phyloP scores from a whole-genome alignment of 2,797 vertebrate genomes.

The Graptemys geographica region DNA sequence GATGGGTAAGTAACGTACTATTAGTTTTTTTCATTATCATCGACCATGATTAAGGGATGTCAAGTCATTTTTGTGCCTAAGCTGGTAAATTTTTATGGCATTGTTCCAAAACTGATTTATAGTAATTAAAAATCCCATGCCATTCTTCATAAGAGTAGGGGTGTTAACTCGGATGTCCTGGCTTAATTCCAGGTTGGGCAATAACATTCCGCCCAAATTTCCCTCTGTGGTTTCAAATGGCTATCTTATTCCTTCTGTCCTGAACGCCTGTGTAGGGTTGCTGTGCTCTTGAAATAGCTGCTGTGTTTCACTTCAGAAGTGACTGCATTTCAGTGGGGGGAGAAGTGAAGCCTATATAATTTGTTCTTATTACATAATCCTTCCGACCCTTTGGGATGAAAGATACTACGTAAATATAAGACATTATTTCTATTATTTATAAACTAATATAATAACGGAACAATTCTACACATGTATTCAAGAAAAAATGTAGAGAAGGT shows the following conservation, averaged over 20 bases:
- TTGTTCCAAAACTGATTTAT: slow-evolving; percentile 7
- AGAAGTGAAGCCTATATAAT: background rate
- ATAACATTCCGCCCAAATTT: background rate
- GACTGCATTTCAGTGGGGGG: background rate
- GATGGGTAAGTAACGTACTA: background rate
- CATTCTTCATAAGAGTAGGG: background rate
- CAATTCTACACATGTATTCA: background rate
- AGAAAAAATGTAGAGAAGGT: background rate
- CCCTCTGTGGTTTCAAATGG: background rate
- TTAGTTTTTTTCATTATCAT: slow-evolving; percentile 2
- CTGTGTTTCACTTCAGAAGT: background rate
- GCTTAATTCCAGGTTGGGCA: background rate
- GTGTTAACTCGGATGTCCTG: background rate
- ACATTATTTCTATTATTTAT: background rate
- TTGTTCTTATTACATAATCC: background rate
- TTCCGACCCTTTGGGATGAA: background rate
- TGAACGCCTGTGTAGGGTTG: fast-evolving
- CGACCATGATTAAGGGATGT: slow-evolving; percentile 16
- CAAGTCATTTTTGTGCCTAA: background rate
- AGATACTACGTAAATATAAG: background rate
- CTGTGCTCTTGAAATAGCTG: slow-evolving; percentile 16
- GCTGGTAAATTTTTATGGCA: background rate
- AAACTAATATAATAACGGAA: background rate
- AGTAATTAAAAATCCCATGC: background rate
- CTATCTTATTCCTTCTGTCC: slow-evolving; percentile 6